These are phyloP conservation scores for Ostrea denselamellosa DNA, from an alignment of 1,140 invertebrate genomes.

Conservation along the genomic window DNA sequence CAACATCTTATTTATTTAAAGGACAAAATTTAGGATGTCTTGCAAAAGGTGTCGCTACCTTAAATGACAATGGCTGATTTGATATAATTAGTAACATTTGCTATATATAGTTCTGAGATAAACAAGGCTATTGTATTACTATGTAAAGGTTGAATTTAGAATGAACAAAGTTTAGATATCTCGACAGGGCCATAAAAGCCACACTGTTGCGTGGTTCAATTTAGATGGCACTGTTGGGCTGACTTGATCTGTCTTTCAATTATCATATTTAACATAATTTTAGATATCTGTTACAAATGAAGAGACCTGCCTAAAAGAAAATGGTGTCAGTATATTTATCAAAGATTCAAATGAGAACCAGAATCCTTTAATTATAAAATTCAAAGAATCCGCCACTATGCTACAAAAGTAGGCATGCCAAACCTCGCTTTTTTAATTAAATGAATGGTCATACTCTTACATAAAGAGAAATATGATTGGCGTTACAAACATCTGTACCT, in stretches of 20 bases:
- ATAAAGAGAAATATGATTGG: no score
- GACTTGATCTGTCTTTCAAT: not conserved
- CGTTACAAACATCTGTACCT: no score
- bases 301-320: not conserved
- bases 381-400: no score
- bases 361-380: no score
- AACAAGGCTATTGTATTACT: not conserved
- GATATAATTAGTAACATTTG: constrained; percentile 1
- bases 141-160: not conserved
- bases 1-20: not conserved
- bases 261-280: not conserved
- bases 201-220: not conserved
- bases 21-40: not conserved
- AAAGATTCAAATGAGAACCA: not conserved
- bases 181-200: not conserved
- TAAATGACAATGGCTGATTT: not conserved
- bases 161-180: not conserved
- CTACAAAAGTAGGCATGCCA: no score
- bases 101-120: not conserved
- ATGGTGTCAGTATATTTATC: not conserved
- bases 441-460: no score
- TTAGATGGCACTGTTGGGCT: not conserved
- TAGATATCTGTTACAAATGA: no score
- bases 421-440: no score
- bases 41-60: not conserved